phyloP scores from a whole-genome alignment of 2,888 invertebrate species.

The Ormyrus nitidulus region DNA sequence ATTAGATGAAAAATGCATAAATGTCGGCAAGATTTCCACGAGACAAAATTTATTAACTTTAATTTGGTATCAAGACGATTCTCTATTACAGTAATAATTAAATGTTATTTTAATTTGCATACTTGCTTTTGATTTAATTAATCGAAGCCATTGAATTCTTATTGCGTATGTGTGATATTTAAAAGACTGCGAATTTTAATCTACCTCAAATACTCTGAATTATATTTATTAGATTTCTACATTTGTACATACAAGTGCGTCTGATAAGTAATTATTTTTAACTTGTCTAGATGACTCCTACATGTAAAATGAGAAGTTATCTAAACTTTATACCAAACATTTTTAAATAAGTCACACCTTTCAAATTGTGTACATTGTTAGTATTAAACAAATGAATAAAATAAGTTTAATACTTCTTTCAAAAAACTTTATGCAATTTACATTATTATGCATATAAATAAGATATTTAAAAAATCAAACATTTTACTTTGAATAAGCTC shows the following conservation, averaged over 20 bases:
- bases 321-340: slow-evolving; percentile 40
- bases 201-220: slow-evolving; percentile 42
- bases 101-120: not conserved
- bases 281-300: slow-evolving; percentile 43
- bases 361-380: slow-evolving; percentile 43
- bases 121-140: slow-evolving; percentile 20
- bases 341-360: slow-evolving; percentile 30
- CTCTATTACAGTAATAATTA: not conserved
- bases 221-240: slow-evolving; percentile 40
- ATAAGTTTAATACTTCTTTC: slow-evolving; percentile 48
- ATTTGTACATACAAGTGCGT: slow-evolving; percentile 52
- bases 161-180: slow-evolving; percentile 22
- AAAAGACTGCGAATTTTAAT: slow-evolving; percentile 42
- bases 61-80: slow-evolving; percentile 1
- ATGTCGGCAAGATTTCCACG: not conserved
- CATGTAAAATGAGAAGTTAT: slow-evolving; percentile 36
- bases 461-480: slow-evolving; percentile 28
- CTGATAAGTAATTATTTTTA: slow-evolving; percentile 29
- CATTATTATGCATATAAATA: slow-evolving; percentile 34
- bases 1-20: not conserved
- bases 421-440: slow-evolving; percentile 41
- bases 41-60: slow-evolving; percentile 15
- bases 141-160: slow-evolving; percentile 2
- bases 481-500: slow-evolving; percentile 27
- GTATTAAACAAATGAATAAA: slow-evolving; percentile 51